Evolutionary conservation across 2,113 vertebrate species (phyloP).

Genomic region (Macquaria ambigua): DNA sequence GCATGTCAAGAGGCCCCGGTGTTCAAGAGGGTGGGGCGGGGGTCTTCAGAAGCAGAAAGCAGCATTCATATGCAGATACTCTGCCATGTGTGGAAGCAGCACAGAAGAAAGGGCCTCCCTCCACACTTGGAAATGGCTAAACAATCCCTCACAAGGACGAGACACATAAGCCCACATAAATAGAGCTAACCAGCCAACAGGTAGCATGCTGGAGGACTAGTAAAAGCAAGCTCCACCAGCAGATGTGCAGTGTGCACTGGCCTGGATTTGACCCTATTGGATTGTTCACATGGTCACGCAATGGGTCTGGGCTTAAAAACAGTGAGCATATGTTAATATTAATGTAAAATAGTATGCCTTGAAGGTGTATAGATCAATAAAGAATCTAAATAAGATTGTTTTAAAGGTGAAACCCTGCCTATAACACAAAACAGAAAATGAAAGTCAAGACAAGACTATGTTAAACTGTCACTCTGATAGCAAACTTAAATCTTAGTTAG

Average conservation of each 20-base stretch:
- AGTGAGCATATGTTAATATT: neutral
- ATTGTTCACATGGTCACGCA: constrained; percentile 55
- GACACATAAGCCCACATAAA: constrained; percentile 23
- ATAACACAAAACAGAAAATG: neutral
- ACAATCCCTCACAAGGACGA: constrained; percentile 38
- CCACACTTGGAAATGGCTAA: constrained; percentile 51
- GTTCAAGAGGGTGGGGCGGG: constrained; percentile 25
- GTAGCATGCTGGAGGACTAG: constrained; percentile 33
- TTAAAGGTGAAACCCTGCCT: neutral
- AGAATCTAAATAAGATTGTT: neutral
- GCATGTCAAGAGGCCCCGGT: constrained; percentile 51
- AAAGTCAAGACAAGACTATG: constrained; percentile 1
- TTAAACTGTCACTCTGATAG: constrained; percentile 28
- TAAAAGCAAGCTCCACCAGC: constrained; percentile 43
- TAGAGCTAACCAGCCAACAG: constrained; percentile 44
- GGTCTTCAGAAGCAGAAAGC: constrained; percentile 71
- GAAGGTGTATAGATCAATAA: neutral
- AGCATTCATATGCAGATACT: constrained; percentile 82
- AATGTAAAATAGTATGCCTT: neutral
- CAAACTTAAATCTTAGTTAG: constrained; percentile 25
- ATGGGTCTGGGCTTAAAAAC: constrained; percentile 27
- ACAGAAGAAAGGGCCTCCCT: constrained; percentile 57
- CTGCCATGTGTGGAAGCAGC: constrained; percentile 60
- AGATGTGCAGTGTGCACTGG: constrained; percentile 63
- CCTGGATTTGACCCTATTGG: constrained; percentile 62